Conservation (phyloP, 2,797 vertebrate species). For the Megalops cyprinoides region DNA sequence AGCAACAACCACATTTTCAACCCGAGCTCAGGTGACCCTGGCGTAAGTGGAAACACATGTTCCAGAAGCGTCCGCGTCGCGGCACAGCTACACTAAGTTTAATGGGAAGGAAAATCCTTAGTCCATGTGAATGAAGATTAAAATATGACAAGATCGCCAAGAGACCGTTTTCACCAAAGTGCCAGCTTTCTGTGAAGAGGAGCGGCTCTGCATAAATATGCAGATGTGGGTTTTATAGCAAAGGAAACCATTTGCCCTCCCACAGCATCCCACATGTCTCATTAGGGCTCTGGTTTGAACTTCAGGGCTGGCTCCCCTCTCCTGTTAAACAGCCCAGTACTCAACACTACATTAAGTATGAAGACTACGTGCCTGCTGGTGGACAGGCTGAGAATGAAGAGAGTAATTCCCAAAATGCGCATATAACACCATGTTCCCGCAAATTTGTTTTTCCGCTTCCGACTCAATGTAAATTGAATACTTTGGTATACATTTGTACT, state of each 20-base stretch:
- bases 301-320: constrained; percentile 47
- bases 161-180: neutral
- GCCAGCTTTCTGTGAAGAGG: neutral
- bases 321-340: constrained; percentile 53
- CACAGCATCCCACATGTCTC: constrained; percentile 55
- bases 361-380: no score
- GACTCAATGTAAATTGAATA: no score
- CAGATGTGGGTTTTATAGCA: constrained; percentile 10
- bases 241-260: constrained; percentile 34
- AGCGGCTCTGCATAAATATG: constrained; percentile 18
- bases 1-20: neutral
- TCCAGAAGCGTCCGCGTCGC: neutral
- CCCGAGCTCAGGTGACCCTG: neutral
- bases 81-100: neutral
- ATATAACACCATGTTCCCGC: neutral
- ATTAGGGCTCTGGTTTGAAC: constrained; percentile 52
- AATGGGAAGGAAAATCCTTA: neutral
- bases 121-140: neutral
- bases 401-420: no score
- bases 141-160: neutral
- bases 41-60: neutral
- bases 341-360: constrained; percentile 53
- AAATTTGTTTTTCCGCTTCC: neutral
- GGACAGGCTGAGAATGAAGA: no score
- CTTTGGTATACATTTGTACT: no score